Conservation (phyloP, 2,113 vertebrate genomes). For the Macrotus californicus region DNA sequence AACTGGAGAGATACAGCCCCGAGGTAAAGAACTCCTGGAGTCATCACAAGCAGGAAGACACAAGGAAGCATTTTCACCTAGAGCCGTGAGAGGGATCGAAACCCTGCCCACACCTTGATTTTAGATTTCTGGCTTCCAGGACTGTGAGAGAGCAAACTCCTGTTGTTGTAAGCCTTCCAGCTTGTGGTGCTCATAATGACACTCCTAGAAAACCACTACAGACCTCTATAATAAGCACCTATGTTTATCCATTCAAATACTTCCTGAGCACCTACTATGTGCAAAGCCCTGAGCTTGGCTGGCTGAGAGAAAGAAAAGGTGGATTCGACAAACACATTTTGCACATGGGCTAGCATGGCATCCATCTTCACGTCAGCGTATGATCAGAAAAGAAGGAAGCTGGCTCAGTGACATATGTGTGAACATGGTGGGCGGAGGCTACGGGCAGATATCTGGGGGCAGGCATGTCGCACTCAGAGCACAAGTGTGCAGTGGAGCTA, state of each 20-base stretch:
- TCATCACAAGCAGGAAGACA: neutral
- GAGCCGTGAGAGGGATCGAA: neutral
- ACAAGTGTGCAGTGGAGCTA: neutral
- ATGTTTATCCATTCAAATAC: neutral
- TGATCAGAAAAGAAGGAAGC: neutral
- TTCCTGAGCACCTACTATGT: neutral
- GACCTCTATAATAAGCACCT: neutral
- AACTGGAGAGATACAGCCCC: too few relatives aligned
- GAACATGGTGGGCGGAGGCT: neutral
- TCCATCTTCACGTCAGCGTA: neutral
- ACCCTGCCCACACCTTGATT: neutral
- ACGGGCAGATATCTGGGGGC: neutral
- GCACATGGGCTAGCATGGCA: neutral
- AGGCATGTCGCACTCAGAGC: neutral
- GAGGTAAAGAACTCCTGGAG: neutral
- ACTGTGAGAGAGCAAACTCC: neutral
- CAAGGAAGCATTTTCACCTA: neutral
- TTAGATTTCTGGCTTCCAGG: neutral
- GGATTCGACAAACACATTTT: neutral
- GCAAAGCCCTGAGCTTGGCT: neutral
- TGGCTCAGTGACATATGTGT: neutral
- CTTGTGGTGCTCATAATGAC: neutral
- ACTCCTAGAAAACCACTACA: neutral
- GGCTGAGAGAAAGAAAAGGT: neutral
- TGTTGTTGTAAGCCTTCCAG: neutral